Evolutionary conservation across 2,888 invertebrate species (phyloP).

Genomic region (Ametastegia equiseti): DNA sequence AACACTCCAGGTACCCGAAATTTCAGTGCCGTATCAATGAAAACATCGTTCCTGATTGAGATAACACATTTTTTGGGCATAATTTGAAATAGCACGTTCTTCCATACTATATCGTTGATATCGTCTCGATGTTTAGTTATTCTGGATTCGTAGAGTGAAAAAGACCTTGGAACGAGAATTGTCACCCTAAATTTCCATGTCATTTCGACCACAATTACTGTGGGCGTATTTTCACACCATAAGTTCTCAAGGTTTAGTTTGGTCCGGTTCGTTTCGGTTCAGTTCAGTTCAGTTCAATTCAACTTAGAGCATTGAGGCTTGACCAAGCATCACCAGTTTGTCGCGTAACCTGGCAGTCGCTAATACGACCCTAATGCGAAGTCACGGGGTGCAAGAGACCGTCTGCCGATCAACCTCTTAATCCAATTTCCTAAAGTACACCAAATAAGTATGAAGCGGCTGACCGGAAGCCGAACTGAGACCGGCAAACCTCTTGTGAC

Average conservation of each 20-base stretch:
- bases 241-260: constrained; percentile 46
- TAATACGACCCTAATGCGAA: constrained; percentile 65
- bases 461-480: constrained; percentile 67
- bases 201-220: not conserved
- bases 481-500: not conserved
- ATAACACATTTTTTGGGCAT: too few relatives aligned
- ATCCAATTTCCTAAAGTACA: constrained; percentile 70
- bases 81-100: too few relatives aligned
- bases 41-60: too few relatives aligned
- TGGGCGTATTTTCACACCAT: constrained; percentile 54
- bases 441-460: constrained; percentile 66
- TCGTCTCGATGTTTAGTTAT: not conserved
- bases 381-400: constrained; percentile 28
- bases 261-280: too few relatives aligned
- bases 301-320: constrained; percentile 60
- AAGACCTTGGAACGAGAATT: not conserved
- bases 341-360: constrained; percentile 57
- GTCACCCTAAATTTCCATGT: not conserved
- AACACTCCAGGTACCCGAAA: too few relatives aligned
- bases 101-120: too few relatives aligned
- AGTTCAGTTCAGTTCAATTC: too few relatives aligned
- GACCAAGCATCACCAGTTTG: constrained; percentile 58
- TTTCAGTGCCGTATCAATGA: too few relatives aligned
- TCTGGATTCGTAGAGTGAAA: not conserved
- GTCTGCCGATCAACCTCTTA: constrained; percentile 61